These are phyloP conservation scores for Apostichopus californicus DNA, from an alignment of 35 echinoderm and acorn worm genomes.

Conservation along the genomic window DNA sequence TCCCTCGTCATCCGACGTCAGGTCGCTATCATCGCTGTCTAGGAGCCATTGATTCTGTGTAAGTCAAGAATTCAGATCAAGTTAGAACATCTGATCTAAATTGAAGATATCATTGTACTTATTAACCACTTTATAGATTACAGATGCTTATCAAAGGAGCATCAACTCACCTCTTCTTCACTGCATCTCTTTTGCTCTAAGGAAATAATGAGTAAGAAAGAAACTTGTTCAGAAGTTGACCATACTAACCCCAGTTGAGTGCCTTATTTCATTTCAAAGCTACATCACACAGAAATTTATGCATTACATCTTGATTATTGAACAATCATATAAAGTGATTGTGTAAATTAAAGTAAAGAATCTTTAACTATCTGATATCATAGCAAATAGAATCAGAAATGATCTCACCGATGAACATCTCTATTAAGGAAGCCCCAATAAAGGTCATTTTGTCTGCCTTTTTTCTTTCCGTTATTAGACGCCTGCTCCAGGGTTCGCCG, in stretches of 20 bases:
- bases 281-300: too few relatives aligned
- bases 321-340: too few relatives aligned
- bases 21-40: background rate
- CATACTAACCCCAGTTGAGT: too few relatives aligned
- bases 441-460: background rate
- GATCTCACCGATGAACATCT: background rate
- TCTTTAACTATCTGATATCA: too few relatives aligned
- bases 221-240: too few relatives aligned
- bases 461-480: background rate
- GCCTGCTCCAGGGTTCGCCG: background rate
- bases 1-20: too few relatives aligned
- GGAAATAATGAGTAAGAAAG: background rate
- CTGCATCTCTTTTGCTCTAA: background rate
- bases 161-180: background rate
- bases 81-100: background rate
- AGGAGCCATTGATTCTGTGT: background rate
- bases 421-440: background rate
- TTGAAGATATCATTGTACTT: too few relatives aligned
- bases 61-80: background rate
- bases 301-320: too few relatives aligned
- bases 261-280: too few relatives aligned
- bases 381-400: background rate
- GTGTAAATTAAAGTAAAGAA: too few relatives aligned
- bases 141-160: background rate
- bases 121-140: too few relatives aligned